Evolutionary conservation across 2,797 vertebrate species (phyloP), one percentile per base, ranked within the genome.

Genomic region (Parauchenoglanis punctatus): DNA sequence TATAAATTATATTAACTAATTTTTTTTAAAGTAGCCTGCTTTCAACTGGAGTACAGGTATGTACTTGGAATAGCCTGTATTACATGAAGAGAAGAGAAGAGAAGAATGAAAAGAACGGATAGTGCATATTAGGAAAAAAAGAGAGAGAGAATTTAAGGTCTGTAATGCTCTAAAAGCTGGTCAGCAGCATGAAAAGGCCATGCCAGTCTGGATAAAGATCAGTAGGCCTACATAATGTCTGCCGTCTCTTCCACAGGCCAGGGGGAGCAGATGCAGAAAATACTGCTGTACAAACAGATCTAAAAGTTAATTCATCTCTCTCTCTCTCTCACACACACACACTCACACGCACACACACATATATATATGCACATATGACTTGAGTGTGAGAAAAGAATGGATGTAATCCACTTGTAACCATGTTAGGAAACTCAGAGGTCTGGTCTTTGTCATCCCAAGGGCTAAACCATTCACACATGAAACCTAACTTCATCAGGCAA

Each of bases 161-260:
- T 91, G 23, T n/a, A 81, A 85, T 88, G 80, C 83, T 88, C 67
- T 88, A 52, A 63, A 77, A 81, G 89, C 87, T 80, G 85, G 88
- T 81, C 89, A 92, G 92, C 92, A 59, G 85, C 91, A 91, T 87
- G 87, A 94, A 94, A 96, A 95, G 94, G 95, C 93, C 95, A 94
- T 92, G 95, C 93, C 95, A 94, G 88, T 87, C 91, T 87, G 91
- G 86, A 95, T 96, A 87, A 95, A 89, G 89, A 95, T 96, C 95
- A 96, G 88, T 85, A 81, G 89, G 87, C 89, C 87, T 89, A 86
- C 83, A 40, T 40, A 80, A 40, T 12, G 91, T 93, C 88, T 89
- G 91, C 87, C 92, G 90, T 89, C 86, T 72, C 91, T 93, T 93
- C 91, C 91, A 90, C 89, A 91, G 92, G 76, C 54, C 88, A 46